A percentile compares a stretch with the other conserved stretches of the same genome.
Conservation (phyloP, 2,888 invertebrate genomes). For the Ornithoptera alexandrae region DNA sequence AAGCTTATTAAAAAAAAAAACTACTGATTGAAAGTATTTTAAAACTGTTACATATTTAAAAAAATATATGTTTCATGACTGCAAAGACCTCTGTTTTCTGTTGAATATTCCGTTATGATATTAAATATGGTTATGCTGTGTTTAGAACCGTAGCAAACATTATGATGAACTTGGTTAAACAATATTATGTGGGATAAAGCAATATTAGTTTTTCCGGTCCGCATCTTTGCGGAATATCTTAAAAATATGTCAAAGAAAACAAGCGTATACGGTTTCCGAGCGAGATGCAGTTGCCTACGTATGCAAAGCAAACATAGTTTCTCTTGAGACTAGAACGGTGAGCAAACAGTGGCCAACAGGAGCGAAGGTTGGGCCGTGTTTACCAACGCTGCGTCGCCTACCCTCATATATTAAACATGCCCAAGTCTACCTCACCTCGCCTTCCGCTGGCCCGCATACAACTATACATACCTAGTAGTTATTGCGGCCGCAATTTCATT, state of each 20-base stretch:
- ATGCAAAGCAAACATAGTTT: slow-evolving; percentile 79
- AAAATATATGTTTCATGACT: not conserved
- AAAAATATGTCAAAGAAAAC: slow-evolving; percentile 72
- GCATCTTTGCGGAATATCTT: slow-evolving; percentile 55
- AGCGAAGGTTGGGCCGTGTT: slow-evolving; percentile 73
- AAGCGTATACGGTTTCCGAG: slow-evolving; percentile 52
- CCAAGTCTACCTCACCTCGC: slow-evolving; percentile 59
- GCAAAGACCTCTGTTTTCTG: not conserved
- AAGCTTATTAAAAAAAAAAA: too few species aligned
- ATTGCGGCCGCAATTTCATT: slow-evolving; percentile 39
- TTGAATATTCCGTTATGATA: not conserved
- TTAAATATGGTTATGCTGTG: not conserved
- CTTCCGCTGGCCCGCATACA: slow-evolving; percentile 37
- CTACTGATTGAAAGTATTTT: too few species aligned
- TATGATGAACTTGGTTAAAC: slow-evolving; percentile 1
- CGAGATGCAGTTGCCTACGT: slow-evolving; percentile 60
- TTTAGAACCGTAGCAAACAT: not conserved
- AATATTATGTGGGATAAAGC: slow-evolving; percentile 9
- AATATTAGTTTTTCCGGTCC: slow-evolving; percentile 12
- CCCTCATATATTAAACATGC: slow-evolving; percentile 78
- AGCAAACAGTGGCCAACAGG: slow-evolving; percentile 73
- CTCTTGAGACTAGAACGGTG: slow-evolving; percentile 76
- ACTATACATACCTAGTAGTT: slow-evolving; percentile 35
- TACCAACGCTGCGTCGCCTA: slow-evolving; percentile 74
- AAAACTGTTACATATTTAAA: too few species aligned